Base-by-base conservation (phyloP, 2,888 invertebrate species). In the Dioctria linearis region DNA sequence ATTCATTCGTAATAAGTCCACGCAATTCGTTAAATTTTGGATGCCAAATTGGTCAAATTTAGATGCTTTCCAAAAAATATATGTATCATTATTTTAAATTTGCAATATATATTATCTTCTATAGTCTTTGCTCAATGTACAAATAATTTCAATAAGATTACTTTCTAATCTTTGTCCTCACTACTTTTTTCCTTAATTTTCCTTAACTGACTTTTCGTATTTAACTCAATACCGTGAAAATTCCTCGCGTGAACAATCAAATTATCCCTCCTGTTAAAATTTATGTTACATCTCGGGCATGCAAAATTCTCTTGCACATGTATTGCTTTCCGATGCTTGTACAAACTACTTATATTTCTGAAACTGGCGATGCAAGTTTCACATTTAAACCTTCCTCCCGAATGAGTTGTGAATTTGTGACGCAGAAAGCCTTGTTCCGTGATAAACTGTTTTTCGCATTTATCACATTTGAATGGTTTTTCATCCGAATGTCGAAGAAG, bases 241-340 rank as follows among this genome's bases (percentile, higher is more conserved):
- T 69, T 69, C 37, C 51, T 69, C 0, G 51, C 69, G 51, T 81
- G 81, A 4, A 65, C 63, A 11, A 71, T 42, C 49, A 81, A 73
- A 46, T 81, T 81, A 25, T 81, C 81, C 5, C 49, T 40, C 9
- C 80, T 69, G 42, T 80, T 80, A 43, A 78, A 80, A 5, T 5
- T 13, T n/a, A 13, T 78, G 4, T 5, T 4, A 46, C 81, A 81
- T 3, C n/a, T 46, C 25, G 79, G 79, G 37, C 81, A 79, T 4
- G 43, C 3, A 51, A 69, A 79, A 5, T 6, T 46, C 4, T 11
- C 43, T 4, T 9, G 42, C 4, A 59, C 3, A 67, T 81, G 81
- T 5, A 73, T 59, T 8, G 73, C 37, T n/a, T 57, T 73, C n/a
- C 51, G 71, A 49, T 81, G 81, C 8, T 81, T 81, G 46, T 81